A percentile compares a stretch with the other conserved stretches of the same genome.
These are phyloP conservation scores for Cephalopachus bancanus DNA, from an alignment of 2,797 vertebrate genomes.

Conservation along the genomic window DNA sequence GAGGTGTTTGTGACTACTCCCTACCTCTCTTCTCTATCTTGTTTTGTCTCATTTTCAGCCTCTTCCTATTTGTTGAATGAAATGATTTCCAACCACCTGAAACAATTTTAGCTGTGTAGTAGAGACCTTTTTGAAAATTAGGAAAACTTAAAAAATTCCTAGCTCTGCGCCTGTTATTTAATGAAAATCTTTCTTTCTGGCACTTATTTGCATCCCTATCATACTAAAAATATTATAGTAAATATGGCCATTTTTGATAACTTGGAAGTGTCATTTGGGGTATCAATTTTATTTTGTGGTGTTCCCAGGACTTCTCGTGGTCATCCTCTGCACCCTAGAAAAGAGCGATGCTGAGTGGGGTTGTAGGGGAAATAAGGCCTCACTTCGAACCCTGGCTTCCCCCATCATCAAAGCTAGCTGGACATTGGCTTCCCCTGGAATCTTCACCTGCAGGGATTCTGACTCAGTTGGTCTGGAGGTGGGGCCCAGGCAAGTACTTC, in stretches of 20 bases:
- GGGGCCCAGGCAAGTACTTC: background rate
- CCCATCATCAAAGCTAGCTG: background rate
- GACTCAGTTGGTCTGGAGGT: background rate
- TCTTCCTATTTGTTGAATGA: background rate
- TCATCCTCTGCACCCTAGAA: background rate
- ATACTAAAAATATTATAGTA: background rate
- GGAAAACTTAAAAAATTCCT: background rate
- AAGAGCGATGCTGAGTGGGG: background rate
- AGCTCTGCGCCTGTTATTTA: background rate
- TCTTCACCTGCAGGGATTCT: background rate
- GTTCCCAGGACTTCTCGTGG: background rate
- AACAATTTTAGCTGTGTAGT: background rate
- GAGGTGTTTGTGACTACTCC: background rate
- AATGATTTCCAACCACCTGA: background rate
- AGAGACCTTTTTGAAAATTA: conserved; percentile 42
- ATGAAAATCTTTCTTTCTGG: background rate
- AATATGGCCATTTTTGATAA: background rate
- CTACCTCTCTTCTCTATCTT: background rate
- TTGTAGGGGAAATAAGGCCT: background rate
- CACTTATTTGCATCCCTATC: background rate
- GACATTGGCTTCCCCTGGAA: too few species aligned
- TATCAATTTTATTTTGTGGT: background rate
- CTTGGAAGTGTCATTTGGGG: background rate
- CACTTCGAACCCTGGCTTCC: background rate
- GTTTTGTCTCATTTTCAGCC: background rate